Conservation (phyloP, 2,113 vertebrate genomes). For the Gobiocypris rarus region DNA sequence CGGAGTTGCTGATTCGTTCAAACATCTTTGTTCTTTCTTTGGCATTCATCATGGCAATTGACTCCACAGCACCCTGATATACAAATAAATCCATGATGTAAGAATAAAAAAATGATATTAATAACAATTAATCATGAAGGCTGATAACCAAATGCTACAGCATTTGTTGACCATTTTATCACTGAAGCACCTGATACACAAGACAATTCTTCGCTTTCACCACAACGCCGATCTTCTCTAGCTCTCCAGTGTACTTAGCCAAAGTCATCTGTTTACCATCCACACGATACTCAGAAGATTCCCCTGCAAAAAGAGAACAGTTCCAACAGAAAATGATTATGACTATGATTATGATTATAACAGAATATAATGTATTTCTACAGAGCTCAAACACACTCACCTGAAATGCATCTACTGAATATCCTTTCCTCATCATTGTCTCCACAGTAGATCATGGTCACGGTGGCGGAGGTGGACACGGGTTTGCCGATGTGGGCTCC, state of each 20-base stretch:
- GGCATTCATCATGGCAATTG: constrained; percentile 89
- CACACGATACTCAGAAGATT: constrained; percentile 81
- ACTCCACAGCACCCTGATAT: constrained; percentile 89
- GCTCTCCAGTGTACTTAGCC: constrained; percentile 77
- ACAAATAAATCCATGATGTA: neutral
- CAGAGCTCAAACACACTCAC: constrained; percentile 64
- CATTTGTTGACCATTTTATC: neutral
- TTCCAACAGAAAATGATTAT: neutral
- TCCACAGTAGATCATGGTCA: constrained; percentile 79
- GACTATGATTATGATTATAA: too few relatives aligned
- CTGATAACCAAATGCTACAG: neutral
- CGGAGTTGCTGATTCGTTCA: constrained; percentile 87
- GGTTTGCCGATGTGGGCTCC: constrained; percentile 89
- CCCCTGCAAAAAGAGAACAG: constrained; percentile 68
- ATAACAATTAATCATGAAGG: neutral
- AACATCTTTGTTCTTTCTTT: constrained; percentile 91
- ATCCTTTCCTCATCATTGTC: constrained; percentile 76
- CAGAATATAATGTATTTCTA: neutral
- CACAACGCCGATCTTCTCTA: constrained; percentile 86
- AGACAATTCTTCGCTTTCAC: constrained; percentile 89
- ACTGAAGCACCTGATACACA: constrained; percentile 88
- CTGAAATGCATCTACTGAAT: constrained; percentile 82
- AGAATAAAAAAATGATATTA: neutral
- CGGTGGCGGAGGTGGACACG: constrained; percentile 77
- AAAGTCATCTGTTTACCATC: constrained; percentile 74